Evolutionary conservation across 2,888 invertebrate genomes (phyloP).

Genomic region (Chrysodeixis includens): DNA sequence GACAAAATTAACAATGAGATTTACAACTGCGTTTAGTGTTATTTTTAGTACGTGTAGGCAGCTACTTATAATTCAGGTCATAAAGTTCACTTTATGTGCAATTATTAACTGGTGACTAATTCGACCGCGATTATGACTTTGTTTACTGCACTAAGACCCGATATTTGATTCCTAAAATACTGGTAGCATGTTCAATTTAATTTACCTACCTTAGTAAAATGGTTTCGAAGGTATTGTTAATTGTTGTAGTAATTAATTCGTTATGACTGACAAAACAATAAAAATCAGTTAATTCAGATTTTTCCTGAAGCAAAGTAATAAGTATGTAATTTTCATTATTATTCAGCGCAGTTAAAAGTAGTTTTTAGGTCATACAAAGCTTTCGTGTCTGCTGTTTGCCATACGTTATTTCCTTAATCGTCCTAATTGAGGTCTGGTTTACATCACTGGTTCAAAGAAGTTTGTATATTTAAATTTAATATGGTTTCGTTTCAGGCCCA

Average conservation of each 20-base stretch:
- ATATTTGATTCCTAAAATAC: too few relatives aligned
- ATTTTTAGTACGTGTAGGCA: background rate
- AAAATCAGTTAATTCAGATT: too few relatives aligned
- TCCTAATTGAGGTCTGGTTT: too few relatives aligned
- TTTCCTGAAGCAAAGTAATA: background rate
- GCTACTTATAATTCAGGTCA: background rate
- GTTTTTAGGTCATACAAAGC: too few relatives aligned
- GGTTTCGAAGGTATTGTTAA: background rate
- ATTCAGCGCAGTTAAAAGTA: too few relatives aligned
- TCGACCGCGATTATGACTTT: background rate
- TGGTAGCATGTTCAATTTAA: too few relatives aligned
- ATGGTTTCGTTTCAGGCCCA: conserved; percentile 74
- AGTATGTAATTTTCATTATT: too few relatives aligned
- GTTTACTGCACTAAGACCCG: too few relatives aligned
- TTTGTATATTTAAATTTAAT: conserved; percentile 25
- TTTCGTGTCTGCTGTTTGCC: too few relatives aligned
- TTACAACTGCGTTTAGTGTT: background rate
- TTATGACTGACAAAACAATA: too few relatives aligned
- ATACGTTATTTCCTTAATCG: background rate
- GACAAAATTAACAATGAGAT: background rate
- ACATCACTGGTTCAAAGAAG: conserved; percentile 8
- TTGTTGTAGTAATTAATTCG: too few relatives aligned
- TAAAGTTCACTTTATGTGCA: background rate
- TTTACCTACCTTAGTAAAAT: background rate
- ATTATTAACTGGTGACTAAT: background rate